Percentiles rank a stretch among this genome's conserved stretches.
These are phyloP conservation scores for Dexiosoma caninum DNA, from an alignment of 2,888 invertebrate genomes.

Conservation along the genomic window DNA sequence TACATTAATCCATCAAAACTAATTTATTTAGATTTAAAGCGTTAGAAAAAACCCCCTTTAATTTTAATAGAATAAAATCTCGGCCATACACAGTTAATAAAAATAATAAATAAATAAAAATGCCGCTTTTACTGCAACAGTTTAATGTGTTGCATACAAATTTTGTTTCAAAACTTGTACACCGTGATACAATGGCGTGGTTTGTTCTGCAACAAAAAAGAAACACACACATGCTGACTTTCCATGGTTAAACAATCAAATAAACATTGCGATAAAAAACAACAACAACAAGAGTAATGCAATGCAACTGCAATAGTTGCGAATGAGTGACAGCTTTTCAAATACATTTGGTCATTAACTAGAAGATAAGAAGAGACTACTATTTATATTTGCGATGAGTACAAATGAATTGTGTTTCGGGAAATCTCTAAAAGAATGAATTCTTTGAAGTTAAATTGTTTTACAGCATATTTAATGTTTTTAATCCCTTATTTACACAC, in stretches of 20 bases:
- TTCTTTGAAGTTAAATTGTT: background rate
- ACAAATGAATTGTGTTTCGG: constrained; percentile 26
- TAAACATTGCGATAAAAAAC: constrained; percentile 16
- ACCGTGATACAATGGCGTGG: constrained; percentile 6
- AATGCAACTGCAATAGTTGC: constrained; percentile 50
- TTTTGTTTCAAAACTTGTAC: constrained; percentile 46
- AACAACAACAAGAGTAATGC: background rate
- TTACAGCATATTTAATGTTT: too few relatives aligned
- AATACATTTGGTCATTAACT: constrained; percentile 62
- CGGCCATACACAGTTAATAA: constrained; percentile 52
- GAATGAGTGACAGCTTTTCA: constrained; percentile 56
- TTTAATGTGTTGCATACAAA: constrained; percentile 58
- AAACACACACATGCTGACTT: constrained; percentile 35
- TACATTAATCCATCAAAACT: too few relatives aligned
- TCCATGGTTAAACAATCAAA: constrained; percentile 38
- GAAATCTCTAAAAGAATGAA: constrained; percentile 7
- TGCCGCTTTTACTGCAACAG: constrained; percentile 63
- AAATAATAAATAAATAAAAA: constrained; percentile 55
- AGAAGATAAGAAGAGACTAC: constrained; percentile 55
- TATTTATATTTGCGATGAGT: constrained; percentile 36
- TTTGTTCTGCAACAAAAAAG: constrained; percentile 40
- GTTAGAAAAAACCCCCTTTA: constrained; percentile 7
- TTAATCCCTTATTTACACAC: too few relatives aligned
- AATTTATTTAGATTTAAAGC: too few relatives aligned
- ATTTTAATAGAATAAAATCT: constrained; percentile 48